These are phyloP conservation scores for Sympetrum striolatum DNA, from an alignment of 2,888 invertebrate genomes.

Conservation along the genomic window DNA sequence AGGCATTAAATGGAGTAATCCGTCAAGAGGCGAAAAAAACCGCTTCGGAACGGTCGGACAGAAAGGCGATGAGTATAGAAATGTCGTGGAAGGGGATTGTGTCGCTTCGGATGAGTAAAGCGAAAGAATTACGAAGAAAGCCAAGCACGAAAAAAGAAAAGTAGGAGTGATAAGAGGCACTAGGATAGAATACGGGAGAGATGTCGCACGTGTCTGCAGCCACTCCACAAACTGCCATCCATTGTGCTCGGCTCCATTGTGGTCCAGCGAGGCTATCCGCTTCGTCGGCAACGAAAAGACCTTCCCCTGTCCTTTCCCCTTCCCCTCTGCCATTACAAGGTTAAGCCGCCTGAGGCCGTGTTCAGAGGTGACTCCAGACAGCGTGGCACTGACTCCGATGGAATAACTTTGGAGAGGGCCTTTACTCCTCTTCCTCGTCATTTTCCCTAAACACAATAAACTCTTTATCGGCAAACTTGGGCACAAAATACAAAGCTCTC, in stretches of 20 bases:
- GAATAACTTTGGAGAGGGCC: neutral
- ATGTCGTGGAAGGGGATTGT: no score
- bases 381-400: constrained; percentile 9
- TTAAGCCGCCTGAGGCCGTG: neutral
- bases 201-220: constrained; percentile 14
- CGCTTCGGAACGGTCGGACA: no score
- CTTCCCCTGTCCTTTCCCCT: neutral
- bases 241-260: neutral
- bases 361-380: neutral
- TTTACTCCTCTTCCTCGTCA: neutral
- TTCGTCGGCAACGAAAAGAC: constrained; percentile 32
- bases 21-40: no score
- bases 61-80: no score
- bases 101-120: no score
- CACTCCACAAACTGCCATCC: neutral
- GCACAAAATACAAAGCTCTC: no score
- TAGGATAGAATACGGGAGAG: neutral
- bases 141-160: neutral
- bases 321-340: neutral
- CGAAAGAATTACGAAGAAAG: no score
- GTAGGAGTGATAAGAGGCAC: neutral
- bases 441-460: neutral
- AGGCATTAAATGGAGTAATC: no score
- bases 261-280: constrained; percentile 24
- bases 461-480: neutral